phyloP scores from a whole-genome alignment of 2,797 vertebrate genomes.

The Ptychadena robeensis region DNA sequence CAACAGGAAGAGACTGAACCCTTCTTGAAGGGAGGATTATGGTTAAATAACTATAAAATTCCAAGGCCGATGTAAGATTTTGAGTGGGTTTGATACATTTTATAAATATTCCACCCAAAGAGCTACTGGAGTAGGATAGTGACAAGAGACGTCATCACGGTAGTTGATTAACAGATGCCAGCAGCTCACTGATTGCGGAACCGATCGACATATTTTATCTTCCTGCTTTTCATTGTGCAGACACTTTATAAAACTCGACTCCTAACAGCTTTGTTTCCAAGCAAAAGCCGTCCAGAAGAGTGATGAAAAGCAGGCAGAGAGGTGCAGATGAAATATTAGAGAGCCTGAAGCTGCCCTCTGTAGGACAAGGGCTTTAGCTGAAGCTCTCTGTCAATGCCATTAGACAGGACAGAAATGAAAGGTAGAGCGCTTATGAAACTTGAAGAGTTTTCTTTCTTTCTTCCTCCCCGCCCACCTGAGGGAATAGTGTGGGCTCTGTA shows the following conservation, averaged over 20 bases:
- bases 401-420: conserved; percentile 70
- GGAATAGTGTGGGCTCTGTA: conserved; percentile 71
- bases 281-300: conserved; percentile 58
- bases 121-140: no score
- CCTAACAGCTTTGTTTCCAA: conserved; percentile 53
- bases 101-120: no score
- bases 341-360: conserved; percentile 66
- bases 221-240: conserved; percentile 1
- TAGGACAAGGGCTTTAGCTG: conserved; percentile 66
- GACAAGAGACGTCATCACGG: neutral
- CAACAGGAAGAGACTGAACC: no score
- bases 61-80: no score
- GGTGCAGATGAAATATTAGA: conserved; percentile 37
- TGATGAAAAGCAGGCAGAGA: conserved; percentile 60
- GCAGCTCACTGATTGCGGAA: neutral
- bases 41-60: neutral
- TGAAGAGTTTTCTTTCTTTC: conserved; percentile 61
- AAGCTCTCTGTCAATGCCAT: conserved; percentile 70
- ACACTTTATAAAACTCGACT: conserved; percentile 32
- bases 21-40: no score
- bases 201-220: neutral
- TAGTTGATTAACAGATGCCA: neutral
- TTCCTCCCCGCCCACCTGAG: conserved; percentile 72
- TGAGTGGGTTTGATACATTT: neutral
- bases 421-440: conserved; percentile 67